Percentiles rank a stretch among this genome's conserved stretches.
Conservation (phyloP, 1,140 invertebrate species). For the Lasioglossum baleicum region DNA sequence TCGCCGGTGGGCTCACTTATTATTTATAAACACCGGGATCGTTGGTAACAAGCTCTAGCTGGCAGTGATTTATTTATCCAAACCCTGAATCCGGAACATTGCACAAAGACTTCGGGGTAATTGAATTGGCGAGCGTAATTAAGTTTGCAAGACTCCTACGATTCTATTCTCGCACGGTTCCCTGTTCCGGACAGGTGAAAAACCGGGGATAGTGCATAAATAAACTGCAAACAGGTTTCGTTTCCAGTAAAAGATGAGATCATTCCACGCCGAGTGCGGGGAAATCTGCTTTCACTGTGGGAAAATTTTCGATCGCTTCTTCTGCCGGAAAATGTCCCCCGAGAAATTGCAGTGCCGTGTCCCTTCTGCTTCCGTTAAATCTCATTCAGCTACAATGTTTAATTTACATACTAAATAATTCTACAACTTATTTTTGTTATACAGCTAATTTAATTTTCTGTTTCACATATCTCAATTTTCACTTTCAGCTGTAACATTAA, state of each 20-base stretch:
- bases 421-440: too few species aligned
- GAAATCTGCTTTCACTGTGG: not conserved
- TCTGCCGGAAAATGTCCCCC: not conserved
- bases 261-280: not conserved
- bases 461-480: too few species aligned
- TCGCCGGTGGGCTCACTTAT: too few species aligned
- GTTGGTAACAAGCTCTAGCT: not conserved
- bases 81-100: not conserved
- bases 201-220: slow-evolving; percentile 2
- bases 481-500: too few species aligned
- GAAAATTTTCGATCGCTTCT: not conserved
- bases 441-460: too few species aligned
- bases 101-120: slow-evolving; percentile 22
- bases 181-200: slow-evolving; percentile 7
- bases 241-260: slow-evolving; percentile 6
- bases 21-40: not conserved
- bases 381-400: not conserved
- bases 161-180: slow-evolving; percentile 17
- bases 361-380: not conserved
- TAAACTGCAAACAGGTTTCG: slow-evolving; percentile 16
- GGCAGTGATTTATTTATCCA: slow-evolving; percentile 21
- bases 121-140: slow-evolving; percentile 31
- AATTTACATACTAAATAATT: too few species aligned
- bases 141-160: slow-evolving; percentile 33
- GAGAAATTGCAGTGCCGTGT: not conserved